Conservation (phyloP, 2,797 vertebrate genomes). For the Acanthornis magna region DNA sequence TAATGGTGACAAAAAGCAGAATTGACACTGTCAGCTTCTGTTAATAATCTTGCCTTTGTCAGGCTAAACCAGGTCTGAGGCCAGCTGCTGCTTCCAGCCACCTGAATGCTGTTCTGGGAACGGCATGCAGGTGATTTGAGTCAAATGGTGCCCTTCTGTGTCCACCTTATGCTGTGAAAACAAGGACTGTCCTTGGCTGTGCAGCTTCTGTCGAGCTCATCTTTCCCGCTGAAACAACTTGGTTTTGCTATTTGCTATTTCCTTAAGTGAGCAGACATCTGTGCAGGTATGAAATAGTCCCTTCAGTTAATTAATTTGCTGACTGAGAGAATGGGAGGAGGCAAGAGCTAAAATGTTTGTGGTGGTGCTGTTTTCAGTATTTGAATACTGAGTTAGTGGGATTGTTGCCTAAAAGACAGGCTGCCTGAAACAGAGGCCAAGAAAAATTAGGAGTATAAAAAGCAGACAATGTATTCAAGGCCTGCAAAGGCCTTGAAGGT, state of each 20-base stretch:
- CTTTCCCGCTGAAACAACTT: background rate
- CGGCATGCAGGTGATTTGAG: background rate
- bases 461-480: too few relatives aligned
- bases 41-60: background rate
- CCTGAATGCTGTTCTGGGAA: background rate
- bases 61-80: background rate
- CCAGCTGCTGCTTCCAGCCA: background rate
- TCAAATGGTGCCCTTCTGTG: background rate
- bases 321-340: background rate
- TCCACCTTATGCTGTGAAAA: background rate
- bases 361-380: background rate
- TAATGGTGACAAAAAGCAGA: background rate
- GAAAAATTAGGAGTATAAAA: too few relatives aligned
- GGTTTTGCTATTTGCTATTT: background rate
- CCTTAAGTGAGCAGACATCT: background rate
- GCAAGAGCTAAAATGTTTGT: background rate
- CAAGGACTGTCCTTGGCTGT: background rate
- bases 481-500: too few relatives aligned
- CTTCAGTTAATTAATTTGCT: background rate
- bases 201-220: background rate
- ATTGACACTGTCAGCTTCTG: background rate
- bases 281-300: background rate
- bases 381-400: background rate
- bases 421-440: too few relatives aligned
- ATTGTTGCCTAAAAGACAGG: too few relatives aligned